Percentiles rank a stretch among this genome's conserved stretches.
Conservation (phyloP, 2,888 invertebrate genomes). For the Polyploca ridens region DNA sequence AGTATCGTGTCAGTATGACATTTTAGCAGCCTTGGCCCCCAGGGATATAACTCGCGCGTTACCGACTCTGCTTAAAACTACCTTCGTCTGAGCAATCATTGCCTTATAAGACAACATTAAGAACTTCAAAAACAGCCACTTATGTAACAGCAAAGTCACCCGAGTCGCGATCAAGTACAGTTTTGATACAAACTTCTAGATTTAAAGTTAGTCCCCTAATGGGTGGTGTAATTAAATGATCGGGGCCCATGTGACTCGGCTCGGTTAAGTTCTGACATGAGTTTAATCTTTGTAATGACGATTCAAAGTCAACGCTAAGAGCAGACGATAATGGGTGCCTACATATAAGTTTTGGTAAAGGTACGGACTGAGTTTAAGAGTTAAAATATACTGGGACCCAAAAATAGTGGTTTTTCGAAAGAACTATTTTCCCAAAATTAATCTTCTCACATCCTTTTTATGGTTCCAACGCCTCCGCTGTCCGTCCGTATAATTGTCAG, state of each 20-base stretch:
- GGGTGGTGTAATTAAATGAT: conserved; percentile 9
- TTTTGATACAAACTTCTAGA: neutral
- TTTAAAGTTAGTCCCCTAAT: conserved; percentile 4
- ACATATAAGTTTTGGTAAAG: conserved; percentile 23
- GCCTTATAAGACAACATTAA: no score
- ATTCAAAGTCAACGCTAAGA: conserved; percentile 34
- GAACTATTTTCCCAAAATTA: no score
- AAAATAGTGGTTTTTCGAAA: no score
- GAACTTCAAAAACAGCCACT: neutral
- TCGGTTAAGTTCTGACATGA: conserved; percentile 31
- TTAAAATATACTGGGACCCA: no score
- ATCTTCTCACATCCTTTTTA: no score
- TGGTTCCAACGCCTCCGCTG: no score
- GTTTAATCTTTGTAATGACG: conserved; percentile 37
- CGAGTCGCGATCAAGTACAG: neutral
- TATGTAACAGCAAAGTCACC: neutral
- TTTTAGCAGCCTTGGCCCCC: no score
- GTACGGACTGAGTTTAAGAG: neutral
- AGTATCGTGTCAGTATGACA: no score
- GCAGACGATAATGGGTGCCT: conserved; percentile 30
- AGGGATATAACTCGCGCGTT: no score
- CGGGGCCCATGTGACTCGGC: conserved; percentile 9
- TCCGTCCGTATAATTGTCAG: no score
- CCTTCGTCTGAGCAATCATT: no score
- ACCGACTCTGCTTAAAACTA: no score